These are phyloP conservation scores for Oostethus manadensis DNA, from an alignment of 2,113 vertebrate species.

Conservation along the genomic window DNA sequence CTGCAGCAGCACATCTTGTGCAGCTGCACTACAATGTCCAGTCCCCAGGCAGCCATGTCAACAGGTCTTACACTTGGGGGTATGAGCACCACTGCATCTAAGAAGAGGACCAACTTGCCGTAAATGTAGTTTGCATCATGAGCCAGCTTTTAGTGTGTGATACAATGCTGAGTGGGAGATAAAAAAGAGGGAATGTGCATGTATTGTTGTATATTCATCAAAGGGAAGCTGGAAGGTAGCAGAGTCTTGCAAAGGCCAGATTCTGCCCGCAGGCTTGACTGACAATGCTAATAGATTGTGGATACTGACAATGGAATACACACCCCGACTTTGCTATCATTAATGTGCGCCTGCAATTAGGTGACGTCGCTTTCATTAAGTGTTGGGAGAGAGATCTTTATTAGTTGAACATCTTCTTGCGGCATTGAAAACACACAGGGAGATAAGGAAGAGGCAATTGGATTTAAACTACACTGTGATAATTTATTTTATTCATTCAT, in stretches of 20 bases:
- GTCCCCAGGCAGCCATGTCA: slow-evolving; percentile 47
- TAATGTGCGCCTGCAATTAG: slow-evolving; percentile 47
- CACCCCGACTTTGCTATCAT: slow-evolving; percentile 38
- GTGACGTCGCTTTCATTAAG: slow-evolving; percentile 32
- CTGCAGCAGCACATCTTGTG: slow-evolving; percentile 11
- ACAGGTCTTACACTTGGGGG: slow-evolving; percentile 41
- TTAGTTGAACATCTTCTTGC: slow-evolving; percentile 6
- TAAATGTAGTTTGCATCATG: background rate
- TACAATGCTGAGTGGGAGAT: slow-evolving; percentile 7
- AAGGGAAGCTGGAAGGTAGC: slow-evolving; percentile 33
- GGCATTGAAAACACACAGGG: background rate
- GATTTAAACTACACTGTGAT: background rate
- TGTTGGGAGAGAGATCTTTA: slow-evolving; percentile 19
- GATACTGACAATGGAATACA: slow-evolving; percentile 29
- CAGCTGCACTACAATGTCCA: slow-evolving; percentile 16
- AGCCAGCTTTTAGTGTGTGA: slow-evolving; percentile 20
- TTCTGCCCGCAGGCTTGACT: slow-evolving; percentile 48
- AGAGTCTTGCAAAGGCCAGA: slow-evolving; percentile 35
- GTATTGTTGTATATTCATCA: slow-evolving; percentile 36
- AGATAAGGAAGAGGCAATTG: background rate
- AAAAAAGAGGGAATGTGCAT: slow-evolving; percentile 25
- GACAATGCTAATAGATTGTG: slow-evolving; percentile 37
- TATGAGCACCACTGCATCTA: slow-evolving; percentile 27
- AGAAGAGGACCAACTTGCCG: slow-evolving; percentile 11
- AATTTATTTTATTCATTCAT: too few relatives aligned